These are phyloP conservation scores for Ceyx melanurus DNA, from an alignment of 2,113 vertebrate genomes.

Conservation along the genomic window DNA sequence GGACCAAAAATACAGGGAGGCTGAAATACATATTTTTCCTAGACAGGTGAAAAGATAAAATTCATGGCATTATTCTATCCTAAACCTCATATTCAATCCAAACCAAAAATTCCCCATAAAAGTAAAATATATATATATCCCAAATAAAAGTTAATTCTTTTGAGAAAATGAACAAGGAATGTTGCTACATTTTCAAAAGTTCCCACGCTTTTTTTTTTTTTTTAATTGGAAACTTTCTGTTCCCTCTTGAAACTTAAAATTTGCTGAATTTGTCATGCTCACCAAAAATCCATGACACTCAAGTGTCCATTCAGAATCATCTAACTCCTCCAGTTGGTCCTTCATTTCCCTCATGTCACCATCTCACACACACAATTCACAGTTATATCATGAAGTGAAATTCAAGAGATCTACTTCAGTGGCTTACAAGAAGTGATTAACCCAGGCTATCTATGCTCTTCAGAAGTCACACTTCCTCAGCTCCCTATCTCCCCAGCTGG, in stretches of 20 bases:
- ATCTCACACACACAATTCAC: neutral
- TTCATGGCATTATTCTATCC: neutral
- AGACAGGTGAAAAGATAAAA: neutral
- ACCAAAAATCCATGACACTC: neutral
- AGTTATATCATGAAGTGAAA: neutral
- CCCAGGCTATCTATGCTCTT: neutral
- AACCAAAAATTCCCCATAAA: neutral
- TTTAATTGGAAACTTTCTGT: neutral
- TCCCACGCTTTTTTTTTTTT: neutral
- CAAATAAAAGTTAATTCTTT: neutral
- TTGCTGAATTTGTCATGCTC: neutral
- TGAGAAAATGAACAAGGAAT: neutral
- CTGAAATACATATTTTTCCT: neutral
- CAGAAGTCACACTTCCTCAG: neutral
- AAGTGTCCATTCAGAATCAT: neutral
- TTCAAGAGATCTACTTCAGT: neutral
- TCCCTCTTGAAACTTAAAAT: neutral
- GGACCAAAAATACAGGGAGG: neutral
- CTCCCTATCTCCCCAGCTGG: neutral
- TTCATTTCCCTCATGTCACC: neutral
- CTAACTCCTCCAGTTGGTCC: neutral
- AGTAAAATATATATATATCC: too few relatives aligned
- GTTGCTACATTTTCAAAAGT: neutral
- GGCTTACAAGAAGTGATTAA: neutral
- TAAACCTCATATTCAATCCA: neutral